phyloP scores from a whole-genome alignment of 1,140 invertebrate genomes.

The Tigriopus japonicus region DNA sequence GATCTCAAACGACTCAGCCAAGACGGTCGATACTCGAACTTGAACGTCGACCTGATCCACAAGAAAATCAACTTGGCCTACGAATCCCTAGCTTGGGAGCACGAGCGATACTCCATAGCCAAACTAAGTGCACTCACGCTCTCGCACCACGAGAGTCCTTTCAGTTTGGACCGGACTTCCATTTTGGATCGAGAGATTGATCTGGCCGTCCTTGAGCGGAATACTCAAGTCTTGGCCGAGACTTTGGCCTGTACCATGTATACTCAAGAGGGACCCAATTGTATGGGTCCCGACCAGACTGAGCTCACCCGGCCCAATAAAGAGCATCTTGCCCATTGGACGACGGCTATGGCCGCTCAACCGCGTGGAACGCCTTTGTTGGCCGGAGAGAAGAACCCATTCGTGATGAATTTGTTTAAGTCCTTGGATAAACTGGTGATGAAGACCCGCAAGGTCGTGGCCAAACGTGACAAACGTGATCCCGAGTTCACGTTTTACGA shows the following conservation, averaged over 20 bases:
- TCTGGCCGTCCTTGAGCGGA: neutral
- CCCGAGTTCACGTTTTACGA: conserved; percentile 85
- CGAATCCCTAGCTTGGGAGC: conserved; percentile 82
- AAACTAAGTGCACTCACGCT: conserved; percentile 75
- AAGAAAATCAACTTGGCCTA: conserved; percentile 97
- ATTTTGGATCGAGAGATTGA: conserved; percentile 1
- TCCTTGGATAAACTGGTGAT: conserved; percentile 1
- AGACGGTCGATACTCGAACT: conserved; percentile 23
- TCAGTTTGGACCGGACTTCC: neutral
- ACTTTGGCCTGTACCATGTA: conserved; percentile 12
- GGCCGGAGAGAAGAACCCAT: conserved; percentile 12
- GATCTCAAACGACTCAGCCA: conserved; percentile 27
- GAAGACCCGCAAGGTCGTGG: conserved; percentile 5
- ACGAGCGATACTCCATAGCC: conserved; percentile 83
- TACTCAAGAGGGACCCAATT: neutral
- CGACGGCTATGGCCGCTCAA: too few relatives aligned
- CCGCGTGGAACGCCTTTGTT: neutral
- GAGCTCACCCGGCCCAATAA: neutral
- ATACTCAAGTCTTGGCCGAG: neutral
- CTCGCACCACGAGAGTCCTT: conserved; percentile 37
- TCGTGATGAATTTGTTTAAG: neutral
- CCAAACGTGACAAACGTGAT: conserved; percentile 55
- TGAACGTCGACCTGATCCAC: conserved; percentile 58
- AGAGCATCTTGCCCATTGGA: neutral
- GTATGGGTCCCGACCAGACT: neutral